phyloP scores from a whole-genome alignment of 2,113 vertebrate genomes.

The Spheniscus mendiculus region DNA sequence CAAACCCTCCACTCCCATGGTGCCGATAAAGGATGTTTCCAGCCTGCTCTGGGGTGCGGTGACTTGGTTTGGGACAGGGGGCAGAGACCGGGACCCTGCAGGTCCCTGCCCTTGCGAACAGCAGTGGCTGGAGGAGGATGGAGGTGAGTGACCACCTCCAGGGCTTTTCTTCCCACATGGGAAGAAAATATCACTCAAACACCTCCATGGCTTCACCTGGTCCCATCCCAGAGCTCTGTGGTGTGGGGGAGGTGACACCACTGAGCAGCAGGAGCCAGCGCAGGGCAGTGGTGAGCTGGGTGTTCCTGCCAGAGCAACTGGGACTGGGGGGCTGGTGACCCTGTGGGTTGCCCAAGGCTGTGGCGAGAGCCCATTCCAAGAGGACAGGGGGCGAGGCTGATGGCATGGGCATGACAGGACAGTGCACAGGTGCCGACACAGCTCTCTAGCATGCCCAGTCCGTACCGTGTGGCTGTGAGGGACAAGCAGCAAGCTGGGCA shows the following conservation, averaged over 20 bases:
- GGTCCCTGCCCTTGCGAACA: not conserved
- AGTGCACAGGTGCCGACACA: not conserved
- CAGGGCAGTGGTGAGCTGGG: not conserved
- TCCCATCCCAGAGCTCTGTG: not conserved
- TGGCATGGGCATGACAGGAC: too few relatives aligned
- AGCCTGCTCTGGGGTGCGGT: not conserved
- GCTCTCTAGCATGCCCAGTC: not conserved
- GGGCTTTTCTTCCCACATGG: not conserved
- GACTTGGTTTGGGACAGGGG: not conserved
- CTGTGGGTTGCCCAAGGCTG: not conserved
- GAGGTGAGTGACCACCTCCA: not conserved
- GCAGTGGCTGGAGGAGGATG: not conserved
- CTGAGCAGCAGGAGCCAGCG: not conserved
- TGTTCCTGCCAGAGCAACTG: not conserved
- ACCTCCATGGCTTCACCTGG: not conserved
- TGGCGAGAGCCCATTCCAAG: not conserved
- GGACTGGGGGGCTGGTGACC: too few relatives aligned
- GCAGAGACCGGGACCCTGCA: not conserved
- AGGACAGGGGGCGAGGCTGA: not conserved
- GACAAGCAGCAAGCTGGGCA: not conserved
- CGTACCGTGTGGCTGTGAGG: fast-evolving
- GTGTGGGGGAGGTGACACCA: fast-evolving
- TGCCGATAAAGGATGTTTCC: too few relatives aligned
- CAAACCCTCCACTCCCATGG: not conserved
- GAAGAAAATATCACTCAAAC: not conserved